These are phyloP conservation scores for Philypnodon macrostomus DNA, from an alignment of 2,797 vertebrate species.

Conservation along the genomic window DNA sequence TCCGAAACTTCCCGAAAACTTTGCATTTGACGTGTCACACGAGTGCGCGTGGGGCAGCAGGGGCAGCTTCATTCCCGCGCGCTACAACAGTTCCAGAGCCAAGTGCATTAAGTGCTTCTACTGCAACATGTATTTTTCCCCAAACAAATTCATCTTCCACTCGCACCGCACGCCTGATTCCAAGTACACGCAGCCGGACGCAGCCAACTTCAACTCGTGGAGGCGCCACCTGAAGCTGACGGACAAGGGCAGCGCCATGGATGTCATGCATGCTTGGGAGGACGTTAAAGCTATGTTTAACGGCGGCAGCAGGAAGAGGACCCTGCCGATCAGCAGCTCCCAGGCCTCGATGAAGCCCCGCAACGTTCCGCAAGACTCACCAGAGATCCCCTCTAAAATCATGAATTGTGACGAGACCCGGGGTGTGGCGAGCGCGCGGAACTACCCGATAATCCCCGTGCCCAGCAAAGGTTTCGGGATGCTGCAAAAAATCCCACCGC, in stretches of 20 bases:
- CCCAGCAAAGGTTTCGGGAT: slow-evolving; percentile 95
- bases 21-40: slow-evolving; percentile 89
- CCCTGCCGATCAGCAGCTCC: slow-evolving; percentile 80
- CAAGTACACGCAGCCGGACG: slow-evolving; percentile 91
- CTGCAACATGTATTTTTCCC: slow-evolving; percentile 92
- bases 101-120: slow-evolving; percentile 94
- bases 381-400: slow-evolving; percentile 77
- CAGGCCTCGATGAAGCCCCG: slow-evolving; percentile 60
- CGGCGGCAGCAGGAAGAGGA: slow-evolving; percentile 92
- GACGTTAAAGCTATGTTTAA: slow-evolving; percentile 99
- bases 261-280: slow-evolving; percentile 91
- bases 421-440: slow-evolving; percentile 78
- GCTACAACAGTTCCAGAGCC: slow-evolving; percentile 91
- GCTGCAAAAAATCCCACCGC: slow-evolving; percentile 92
- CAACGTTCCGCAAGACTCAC: slow-evolving; percentile 50
- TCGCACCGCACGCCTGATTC: slow-evolving; percentile 90
- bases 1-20: slow-evolving; percentile 90
- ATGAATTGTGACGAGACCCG: slow-evolving; percentile 74
- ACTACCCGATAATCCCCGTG: slow-evolving; percentile 93
- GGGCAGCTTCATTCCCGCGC: slow-evolving; percentile 88
- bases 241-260: slow-evolving; percentile 80
- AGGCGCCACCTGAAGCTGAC: slow-evolving; percentile 86
- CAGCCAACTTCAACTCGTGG: slow-evolving; percentile 92
- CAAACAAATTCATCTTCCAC: slow-evolving; percentile 93
- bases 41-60: slow-evolving; percentile 91